Base-by-base conservation (phyloP, 2,113 vertebrate genomes). In the Vidua macroura region DNA sequence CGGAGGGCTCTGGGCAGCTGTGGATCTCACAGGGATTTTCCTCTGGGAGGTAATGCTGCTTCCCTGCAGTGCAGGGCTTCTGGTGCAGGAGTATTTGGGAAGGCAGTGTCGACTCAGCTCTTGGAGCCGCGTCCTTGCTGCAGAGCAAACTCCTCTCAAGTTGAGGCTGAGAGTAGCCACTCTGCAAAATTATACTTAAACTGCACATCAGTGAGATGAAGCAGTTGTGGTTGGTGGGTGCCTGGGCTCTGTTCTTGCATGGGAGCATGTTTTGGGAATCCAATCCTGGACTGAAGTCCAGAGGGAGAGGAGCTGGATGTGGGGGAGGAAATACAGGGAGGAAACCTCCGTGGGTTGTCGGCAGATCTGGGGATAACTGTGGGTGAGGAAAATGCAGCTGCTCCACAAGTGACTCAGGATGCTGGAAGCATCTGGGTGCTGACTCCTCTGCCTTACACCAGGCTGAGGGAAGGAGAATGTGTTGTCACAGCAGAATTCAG, bases 11-110 rank as follows among this genome's bases (percentile, higher is more conserved):
- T 95, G 95, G 95, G 79, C 96, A 96, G 93, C 94, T 96, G 93
- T 94, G 96, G 88, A 93, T 93, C 92, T 92, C 93, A n/a, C 92
- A 81, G 94, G 96, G 96, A 96, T 96, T 93, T 94, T 96, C 94
- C 96, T 97, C 79, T 86, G 92, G 94, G 95, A 97, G 94, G 88
- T 96, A 93, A 88, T 41, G 92, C 92, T 93, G 90, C 90, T 95
- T 95, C 83, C 90, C 94, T 97, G 96, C 93, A 95, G 83, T 96
- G 94, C 96, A 94, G 93, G 94, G 93, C 89, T 96, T 92, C 83
- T 96, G 93, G 96, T 95, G 96, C 96, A 96, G 93, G 93, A 93
- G 41, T 59, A 24, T 88, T 92, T 90, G 90, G 93, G 81, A 63
- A 93, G 92, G 73, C 93, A 70, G 68, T 33, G 68, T 90, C 64